Percentiles rank a stretch among this genome's conserved stretches.
Evolutionary conservation across 2,888 invertebrate genomes (phyloP).

Genomic region (Parnassius mnemosyne): DNA sequence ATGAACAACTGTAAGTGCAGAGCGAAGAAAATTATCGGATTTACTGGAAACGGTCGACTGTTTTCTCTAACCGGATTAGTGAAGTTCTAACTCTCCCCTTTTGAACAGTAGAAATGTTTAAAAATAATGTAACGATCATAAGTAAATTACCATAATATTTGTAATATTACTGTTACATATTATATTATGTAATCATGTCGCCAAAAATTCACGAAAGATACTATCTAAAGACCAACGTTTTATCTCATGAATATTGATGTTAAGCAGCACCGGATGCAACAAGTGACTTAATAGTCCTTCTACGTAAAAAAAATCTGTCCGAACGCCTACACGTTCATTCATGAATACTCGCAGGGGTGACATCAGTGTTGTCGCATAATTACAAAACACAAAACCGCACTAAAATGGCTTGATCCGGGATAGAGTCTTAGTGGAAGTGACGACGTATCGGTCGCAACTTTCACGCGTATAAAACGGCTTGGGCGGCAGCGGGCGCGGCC

Average conservation of each 20-base stretch:
- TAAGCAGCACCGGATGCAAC: constrained; percentile 13
- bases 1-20: background rate
- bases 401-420: constrained; percentile 64
- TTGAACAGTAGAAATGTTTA: too few species aligned
- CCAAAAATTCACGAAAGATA: background rate
- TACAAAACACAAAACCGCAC: constrained; percentile 62
- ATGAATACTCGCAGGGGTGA: constrained; percentile 36
- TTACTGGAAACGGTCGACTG: too few species aligned
- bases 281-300: constrained; percentile 12
- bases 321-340: constrained; percentile 21
- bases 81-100: too few species aligned
- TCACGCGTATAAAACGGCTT: constrained; percentile 75
- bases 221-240: background rate
- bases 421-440: constrained; percentile 49
- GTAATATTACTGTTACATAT: too few species aligned
- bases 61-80: too few species aligned
- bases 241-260: constrained; percentile 1
- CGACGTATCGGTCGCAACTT: constrained; percentile 62
- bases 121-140: too few species aligned
- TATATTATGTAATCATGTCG: background rate
- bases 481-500: constrained; percentile 65
- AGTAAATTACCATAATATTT: too few species aligned
- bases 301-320: constrained; percentile 9
- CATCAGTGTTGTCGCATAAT: constrained; percentile 61
- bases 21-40: background rate